Conservation (phyloP, 2,797 vertebrate species). For the Acanthurus lineatus region DNA sequence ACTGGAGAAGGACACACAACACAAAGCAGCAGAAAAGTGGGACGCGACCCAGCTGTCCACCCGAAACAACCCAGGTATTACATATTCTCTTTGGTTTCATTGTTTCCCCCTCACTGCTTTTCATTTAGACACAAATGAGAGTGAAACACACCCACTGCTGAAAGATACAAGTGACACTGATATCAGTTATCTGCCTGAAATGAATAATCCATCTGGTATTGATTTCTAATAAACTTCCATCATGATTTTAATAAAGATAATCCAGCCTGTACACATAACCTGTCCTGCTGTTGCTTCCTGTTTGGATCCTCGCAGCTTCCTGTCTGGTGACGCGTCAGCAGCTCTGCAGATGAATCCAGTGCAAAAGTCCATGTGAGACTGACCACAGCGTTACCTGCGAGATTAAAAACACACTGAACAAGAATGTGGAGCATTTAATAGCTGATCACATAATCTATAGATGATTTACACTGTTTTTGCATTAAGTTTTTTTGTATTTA, state of each 20-base stretch:
- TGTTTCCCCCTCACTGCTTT: conserved; percentile 1
- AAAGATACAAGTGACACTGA: not conserved
- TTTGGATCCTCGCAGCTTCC: conserved; percentile 44
- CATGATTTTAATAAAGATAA: conserved; percentile 30
- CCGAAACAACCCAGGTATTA: conserved; percentile 18
- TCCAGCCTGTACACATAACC: conserved; percentile 72
- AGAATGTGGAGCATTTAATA: not conserved
- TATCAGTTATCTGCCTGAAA: conserved; percentile 1
- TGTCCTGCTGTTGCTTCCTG: conserved; percentile 53
- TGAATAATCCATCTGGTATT: conserved; percentile 7
- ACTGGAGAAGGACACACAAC: conserved; percentile 78
- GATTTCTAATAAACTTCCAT: too few relatives aligned
- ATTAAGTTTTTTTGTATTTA: not conserved
- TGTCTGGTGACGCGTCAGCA: conserved; percentile 26
- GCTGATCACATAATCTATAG: not conserved
- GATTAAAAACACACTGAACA: conserved; percentile 21
- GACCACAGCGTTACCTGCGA: conserved; percentile 34
- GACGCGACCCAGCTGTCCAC: conserved; percentile 61
- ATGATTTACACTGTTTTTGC: not conserved
- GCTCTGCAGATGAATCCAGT: conserved; percentile 39
- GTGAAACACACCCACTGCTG: conserved; percentile 16
- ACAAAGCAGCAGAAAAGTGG: conserved; percentile 82
- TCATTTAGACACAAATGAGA: conserved; percentile 17
- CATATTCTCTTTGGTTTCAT: conserved; percentile 7
- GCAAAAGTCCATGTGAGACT: conserved; percentile 1